Evolutionary conservation across 1,140 invertebrate species (phyloP), one percentile per base, ranked within the genome.

Genomic region (Neodiprion fabricii): DNA sequence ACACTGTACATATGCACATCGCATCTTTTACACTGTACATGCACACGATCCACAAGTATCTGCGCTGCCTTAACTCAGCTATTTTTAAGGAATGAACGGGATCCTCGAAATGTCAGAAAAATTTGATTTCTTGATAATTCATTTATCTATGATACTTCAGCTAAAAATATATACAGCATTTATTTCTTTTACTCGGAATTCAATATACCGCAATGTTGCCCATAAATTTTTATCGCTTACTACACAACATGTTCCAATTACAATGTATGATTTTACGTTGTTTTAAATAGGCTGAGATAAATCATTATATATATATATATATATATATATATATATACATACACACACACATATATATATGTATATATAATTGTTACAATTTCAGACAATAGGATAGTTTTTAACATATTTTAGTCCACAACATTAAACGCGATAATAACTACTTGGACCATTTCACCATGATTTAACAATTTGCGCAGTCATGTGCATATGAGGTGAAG

Each of bases 1-100:
- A 88, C 76, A 85, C 86, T 88, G 86, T 88, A 88, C 87, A 88
- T 87, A 87, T 87, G 86, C 86, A 87, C 87, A 88, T 86, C 84
- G 84, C 85, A 87, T 87, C 86, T 86, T 88, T 87, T 88, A 88
- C 85, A 88, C 87, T 88, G 85, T 87, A 88, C 86, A 88, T 80
- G 80, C 85, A 86, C 81, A 86, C 83, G 84, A 84, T 84, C 76
- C 82, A 83, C 81, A 86, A 78, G 83, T 79, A 69, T 84, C 81
- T 80, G 81, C 84, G 82, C 84, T 85, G 83, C 80, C 80, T 84
- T 86, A 85, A 82, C 79, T 82, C 84, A 79, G 76, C 81, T 77
- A 71, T 75, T 74, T 77, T 75, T 67, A 74, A 82, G 81, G 79
- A 80, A 85, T 85, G 78, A 80, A 80, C 82, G 81, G 73, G 82